Evolutionary conservation across 2,888 invertebrate species (phyloP).

Genomic region (Synanthedon tipuliformis): DNA sequence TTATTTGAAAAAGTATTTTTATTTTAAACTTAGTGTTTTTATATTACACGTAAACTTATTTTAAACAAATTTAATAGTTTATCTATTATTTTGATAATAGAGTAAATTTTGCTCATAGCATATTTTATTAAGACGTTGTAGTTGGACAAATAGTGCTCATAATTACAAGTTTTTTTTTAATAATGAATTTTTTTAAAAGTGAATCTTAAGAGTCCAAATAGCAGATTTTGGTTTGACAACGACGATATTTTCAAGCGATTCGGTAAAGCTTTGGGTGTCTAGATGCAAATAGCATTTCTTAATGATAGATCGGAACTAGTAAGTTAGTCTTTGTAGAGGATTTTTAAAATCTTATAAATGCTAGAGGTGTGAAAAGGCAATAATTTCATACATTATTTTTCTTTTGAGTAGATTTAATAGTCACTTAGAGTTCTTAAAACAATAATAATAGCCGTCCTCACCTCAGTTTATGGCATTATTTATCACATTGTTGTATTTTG

Average conservation of each 20-base stretch:
- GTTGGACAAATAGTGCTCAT: no score
- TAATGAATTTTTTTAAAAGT: no score
- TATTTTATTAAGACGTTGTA: no score
- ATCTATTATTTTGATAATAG: no score
- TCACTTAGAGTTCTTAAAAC: constrained; percentile 3
- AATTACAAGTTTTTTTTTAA: no score
- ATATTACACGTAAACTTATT: no score
- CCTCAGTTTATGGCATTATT: not conserved
- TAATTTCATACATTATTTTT: not conserved
- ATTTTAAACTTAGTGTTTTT: no score
- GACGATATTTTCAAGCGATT: not conserved
- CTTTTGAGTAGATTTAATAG: not conserved
- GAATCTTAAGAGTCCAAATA: no score
- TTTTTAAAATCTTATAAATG: constrained; percentile 14
- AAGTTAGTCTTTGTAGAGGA: constrained; percentile 32
- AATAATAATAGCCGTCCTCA: constrained; percentile 7
- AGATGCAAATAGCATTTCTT: constrained; percentile 16
- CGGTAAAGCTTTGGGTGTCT: constrained; percentile 52
- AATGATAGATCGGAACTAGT: constrained; percentile 30
- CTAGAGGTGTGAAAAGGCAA: constrained; percentile 1
- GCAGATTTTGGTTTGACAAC: no score
- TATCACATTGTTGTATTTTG: not conserved
- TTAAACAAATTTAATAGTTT: no score
- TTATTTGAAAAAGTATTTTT: no score
- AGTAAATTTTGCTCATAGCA: no score